phyloP scores from a whole-genome alignment of 2,797 vertebrate genomes.

The Enteromius unitaeniatus region DNA sequence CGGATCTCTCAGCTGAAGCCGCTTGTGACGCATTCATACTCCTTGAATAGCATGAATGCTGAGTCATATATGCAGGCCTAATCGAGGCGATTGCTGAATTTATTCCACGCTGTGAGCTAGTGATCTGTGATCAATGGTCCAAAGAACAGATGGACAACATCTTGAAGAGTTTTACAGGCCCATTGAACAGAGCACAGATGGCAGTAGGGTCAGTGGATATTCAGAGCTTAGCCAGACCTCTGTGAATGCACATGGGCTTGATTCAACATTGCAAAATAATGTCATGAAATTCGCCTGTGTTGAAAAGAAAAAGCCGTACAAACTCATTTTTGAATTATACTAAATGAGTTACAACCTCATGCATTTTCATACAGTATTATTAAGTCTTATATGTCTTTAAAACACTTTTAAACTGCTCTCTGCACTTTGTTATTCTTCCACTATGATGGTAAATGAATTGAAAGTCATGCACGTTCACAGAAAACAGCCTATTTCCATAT shows the following conservation, averaged over 20 bases:
- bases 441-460: neutral
- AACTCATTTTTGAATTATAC: neutral
- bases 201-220: neutral
- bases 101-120: constrained; percentile 16
- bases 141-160: constrained; percentile 29
- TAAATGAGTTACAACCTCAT: neutral
- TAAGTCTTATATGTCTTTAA: neutral
- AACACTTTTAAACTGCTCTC: neutral
- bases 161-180: constrained; percentile 7
- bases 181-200: constrained; percentile 50
- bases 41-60: constrained; percentile 23
- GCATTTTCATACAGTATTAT: neutral
- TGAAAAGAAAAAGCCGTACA: neutral
- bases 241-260: neutral
- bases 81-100: neutral
- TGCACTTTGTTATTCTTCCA: neutral
- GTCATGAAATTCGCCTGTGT: neutral
- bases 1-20: neutral
- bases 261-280: neutral
- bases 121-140: constrained; percentile 30
- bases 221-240: neutral
- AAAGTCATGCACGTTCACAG: neutral
- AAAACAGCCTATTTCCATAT: neutral
- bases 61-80: constrained; percentile 12
- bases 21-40: neutral